A percentile compares a stretch with the other conserved stretches of the same genome.
These are phyloP conservation scores for Patiria pectinifera DNA, from an alignment of 53 echinoderm and acorn worm species.

Conservation along the genomic window DNA sequence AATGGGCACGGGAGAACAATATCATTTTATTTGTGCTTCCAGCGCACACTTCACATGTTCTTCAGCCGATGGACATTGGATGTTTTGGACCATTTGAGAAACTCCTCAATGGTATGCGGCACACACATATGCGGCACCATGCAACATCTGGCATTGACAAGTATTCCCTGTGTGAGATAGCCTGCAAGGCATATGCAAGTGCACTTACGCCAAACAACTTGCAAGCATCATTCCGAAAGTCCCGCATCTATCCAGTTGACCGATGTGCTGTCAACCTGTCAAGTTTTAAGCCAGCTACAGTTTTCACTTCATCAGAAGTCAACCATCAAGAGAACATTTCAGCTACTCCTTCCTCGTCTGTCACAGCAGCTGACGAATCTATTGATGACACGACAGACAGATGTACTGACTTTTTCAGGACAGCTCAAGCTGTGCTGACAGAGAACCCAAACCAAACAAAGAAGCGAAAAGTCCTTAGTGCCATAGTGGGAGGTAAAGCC, in stretches of 20 bases:
- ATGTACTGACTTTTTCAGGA: slow-evolving; percentile 11
- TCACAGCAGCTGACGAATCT: slow-evolving; percentile 15
- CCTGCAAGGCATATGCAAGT: slow-evolving; percentile 39
- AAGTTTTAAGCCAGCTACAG: slow-evolving; percentile 25
- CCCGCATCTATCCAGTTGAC: slow-evolving; percentile 57
- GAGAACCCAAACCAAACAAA: slow-evolving; percentile 6
- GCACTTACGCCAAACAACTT: slow-evolving; percentile 54
- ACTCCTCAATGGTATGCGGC: too few relatives aligned
- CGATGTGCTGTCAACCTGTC: slow-evolving; percentile 22
- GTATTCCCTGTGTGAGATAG: too few relatives aligned
- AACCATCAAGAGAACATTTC: background rate
- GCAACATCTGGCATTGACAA: too few relatives aligned
- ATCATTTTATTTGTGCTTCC: too few relatives aligned
- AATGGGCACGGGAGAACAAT: too few relatives aligned
- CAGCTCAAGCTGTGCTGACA: slow-evolving; percentile 12
- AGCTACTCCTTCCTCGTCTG: background rate
- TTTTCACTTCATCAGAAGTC: slow-evolving; percentile 27
- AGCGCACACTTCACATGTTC: too few relatives aligned
- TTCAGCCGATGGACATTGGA: too few relatives aligned
- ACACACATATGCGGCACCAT: too few relatives aligned
- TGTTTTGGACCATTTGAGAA: too few relatives aligned
- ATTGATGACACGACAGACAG: background rate
- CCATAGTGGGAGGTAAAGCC: slow-evolving; percentile 35
- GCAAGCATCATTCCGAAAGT: slow-evolving; percentile 38
- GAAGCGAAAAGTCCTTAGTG: too few relatives aligned